Conservation (phyloP, 1,140 invertebrate genomes). For the Cotesia chilonis region DNA sequence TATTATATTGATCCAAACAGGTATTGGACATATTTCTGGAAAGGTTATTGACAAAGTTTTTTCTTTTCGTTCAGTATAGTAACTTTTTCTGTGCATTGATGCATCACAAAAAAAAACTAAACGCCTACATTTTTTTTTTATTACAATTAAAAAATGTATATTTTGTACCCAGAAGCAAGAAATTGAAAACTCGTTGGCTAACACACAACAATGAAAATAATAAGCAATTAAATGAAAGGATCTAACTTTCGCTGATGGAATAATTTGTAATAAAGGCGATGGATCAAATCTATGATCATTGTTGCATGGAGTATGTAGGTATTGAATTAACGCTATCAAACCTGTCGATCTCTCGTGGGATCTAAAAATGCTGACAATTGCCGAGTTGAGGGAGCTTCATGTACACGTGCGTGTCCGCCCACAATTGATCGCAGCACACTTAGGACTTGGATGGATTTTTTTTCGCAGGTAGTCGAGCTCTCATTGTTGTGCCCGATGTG, state of each 20-base stretch:
- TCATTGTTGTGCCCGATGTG: constrained; percentile 40
- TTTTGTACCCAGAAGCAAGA: background rate
- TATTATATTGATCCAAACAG: no score
- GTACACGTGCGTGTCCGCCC: constrained; percentile 30
- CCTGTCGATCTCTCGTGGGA: constrained; percentile 28
- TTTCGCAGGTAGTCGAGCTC: constrained; percentile 37
- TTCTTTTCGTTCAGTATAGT: no score
- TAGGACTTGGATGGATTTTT: constrained; percentile 33
- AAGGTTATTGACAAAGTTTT: no score
- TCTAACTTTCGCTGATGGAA: constrained; percentile 24
- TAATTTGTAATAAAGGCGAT: constrained; percentile 21
- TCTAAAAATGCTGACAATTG: constrained; percentile 22
- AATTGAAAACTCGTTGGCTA: background rate
- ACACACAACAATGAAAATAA: background rate
- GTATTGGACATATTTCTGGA: no score
- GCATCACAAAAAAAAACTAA: no score
- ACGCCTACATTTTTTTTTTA: no score
- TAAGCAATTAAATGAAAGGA: background rate
- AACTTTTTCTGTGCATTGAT: no score
- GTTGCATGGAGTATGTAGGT: background rate
- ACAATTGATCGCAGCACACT: constrained; percentile 29
- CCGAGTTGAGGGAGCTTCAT: constrained; percentile 22
- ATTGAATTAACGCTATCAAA: constrained; percentile 28
- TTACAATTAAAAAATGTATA: no score
- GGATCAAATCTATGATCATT: constrained; percentile 22